Evolutionary conservation across 2,113 vertebrate species (phyloP), one percentile per base, ranked within the genome.

Genomic region (Micronisus gabar): DNA sequence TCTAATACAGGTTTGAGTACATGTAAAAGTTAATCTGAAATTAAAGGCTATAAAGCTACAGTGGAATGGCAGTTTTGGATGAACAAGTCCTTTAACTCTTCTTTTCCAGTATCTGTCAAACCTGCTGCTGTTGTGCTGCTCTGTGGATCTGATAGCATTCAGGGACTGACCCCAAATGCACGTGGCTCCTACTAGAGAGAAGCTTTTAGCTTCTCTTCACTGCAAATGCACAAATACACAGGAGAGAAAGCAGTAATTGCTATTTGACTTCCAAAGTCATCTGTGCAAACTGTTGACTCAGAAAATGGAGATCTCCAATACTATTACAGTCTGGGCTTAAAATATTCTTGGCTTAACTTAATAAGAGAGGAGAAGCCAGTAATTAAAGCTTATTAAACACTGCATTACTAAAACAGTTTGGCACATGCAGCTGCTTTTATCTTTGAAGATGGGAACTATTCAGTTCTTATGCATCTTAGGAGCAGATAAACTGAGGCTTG

Each of bases 371-470:
- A 90, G 86, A 84, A 80, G 48, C n/a, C 21, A 15, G 53, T 85
- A 88, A 96, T 92, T 95, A 62, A 84, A 81, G 36, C 56, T 81
- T 67, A 62, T 88, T 90, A 89, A 95, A 83, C 30, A 63, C 58
- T 15, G 63, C 53, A 43, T 86, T 23, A 22, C 48, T 80, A 29
- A 86, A 93, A 20, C 18, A 18, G 38, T 72, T n/a, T 75, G 78
- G 85, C 85, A 90, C 62, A 6, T 10, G 58, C 26, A 62, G n/a
- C 55, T 75, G 66, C 62, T 80, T 91, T 92, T 71, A 21, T n/a
- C 58, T 74, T 75, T 72, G 68, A 75, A 50, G 73, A 81, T 26
- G 67, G 45, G 67, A 87, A 62, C 41, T 26, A 14, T 41, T 48
- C n/a, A 23, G 7, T 48, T 58, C 52, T 62, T 62, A 8, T 13